Evolutionary conservation across 2,113 vertebrate species (phyloP), one percentile per base, ranked within the genome.

Genomic region (mouse (Mus musculus)): DNA sequence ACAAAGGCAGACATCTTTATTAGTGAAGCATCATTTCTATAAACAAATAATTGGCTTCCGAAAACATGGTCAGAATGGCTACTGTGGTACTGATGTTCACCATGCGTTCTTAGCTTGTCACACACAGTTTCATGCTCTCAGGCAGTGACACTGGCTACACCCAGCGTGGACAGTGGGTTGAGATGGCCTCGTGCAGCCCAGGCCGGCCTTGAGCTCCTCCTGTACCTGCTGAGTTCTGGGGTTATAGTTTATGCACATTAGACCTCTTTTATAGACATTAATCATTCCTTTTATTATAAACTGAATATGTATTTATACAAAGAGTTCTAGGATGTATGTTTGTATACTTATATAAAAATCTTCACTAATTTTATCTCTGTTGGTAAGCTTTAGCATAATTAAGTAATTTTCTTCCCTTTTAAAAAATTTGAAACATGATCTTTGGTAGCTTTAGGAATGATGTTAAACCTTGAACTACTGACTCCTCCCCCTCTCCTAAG

Each of bases 121-220:
- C 72, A 56, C 84, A 86, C 46, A 73, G 56, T 65, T 88, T 65
- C 76, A 61, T 91, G 67, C 92, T 90, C 67, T 91, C 33, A 67
- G 89, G 59, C 22, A 87, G 80, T 26, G 87, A 33, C 46, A 92
- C 33, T 77, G 46, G 71, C 76, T 9, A 91, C 85, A 30, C 42
- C 95, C 89, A 42, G 52, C 69, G 22, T 89, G 65, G 36, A 78
- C 88, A 42, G 93, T 59, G 91, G 42, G 95, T 84, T 93, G 90
- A 61, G 82, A 81, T 4, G 46, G 20, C 39, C n/a, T 84, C n/a
- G 39, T 28, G 81, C 0, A 28, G 59, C 81, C 26, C 22, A 85
- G n/a, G 59, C 59, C 63, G 59, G 52, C 30, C 52, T 36, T n/a
- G 52, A 59, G 24, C 52, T 59, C 33, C 17, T 81, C 52, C 54